Base-by-base conservation (phyloP, 1,140 invertebrate genomes). In the Globodera ellingtonae region DNA sequence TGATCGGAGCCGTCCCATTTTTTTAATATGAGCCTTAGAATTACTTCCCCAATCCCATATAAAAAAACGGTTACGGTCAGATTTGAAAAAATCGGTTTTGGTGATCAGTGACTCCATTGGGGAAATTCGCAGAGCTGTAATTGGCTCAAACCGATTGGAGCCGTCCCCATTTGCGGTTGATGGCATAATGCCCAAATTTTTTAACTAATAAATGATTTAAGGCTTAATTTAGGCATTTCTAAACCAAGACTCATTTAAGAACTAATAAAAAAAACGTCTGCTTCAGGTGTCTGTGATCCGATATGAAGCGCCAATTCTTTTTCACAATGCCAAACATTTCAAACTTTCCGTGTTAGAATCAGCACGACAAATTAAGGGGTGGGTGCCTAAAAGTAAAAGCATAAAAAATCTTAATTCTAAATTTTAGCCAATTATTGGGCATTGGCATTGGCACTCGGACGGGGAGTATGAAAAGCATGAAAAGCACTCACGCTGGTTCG, bases 401-500 rank as follows among this genome's bases (percentile, higher is more conserved):
- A 24, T 24, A 70, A 70, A 44, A 44, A 47, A 4, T 70, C 7
- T 35, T 6, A 70, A 70, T 35, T 35, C 13, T 24, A 52, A 4
- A 50, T 81, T 83, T 76, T 52, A 84, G 84, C 21, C 84, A 85
- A 77, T 81, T 85, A 62, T 75, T 85, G 46, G 84, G 84, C 21
- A 78, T 86, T n/a, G 84, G 84, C 67, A 82, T 85, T 69, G 84
- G 84, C 44, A 85, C 84, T 10, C 82, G 84, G 46, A 79, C 84
- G 24, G 84, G 84, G 13, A 84, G 82, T 44, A 85, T 85, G 84
- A 85, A 85, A 59, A 84, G 83, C 79, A 84, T 83, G 65, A 84
- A 81, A 24, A 84, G 83, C 67, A 80, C 72, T 10, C 66, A 81
- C 46, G 81, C 79, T 15, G 62, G 47, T 59, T 35, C 4, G 50